phyloP scores from a whole-genome alignment of 2,888 invertebrate genomes.

The Eudasyphora cyanicolor region DNA sequence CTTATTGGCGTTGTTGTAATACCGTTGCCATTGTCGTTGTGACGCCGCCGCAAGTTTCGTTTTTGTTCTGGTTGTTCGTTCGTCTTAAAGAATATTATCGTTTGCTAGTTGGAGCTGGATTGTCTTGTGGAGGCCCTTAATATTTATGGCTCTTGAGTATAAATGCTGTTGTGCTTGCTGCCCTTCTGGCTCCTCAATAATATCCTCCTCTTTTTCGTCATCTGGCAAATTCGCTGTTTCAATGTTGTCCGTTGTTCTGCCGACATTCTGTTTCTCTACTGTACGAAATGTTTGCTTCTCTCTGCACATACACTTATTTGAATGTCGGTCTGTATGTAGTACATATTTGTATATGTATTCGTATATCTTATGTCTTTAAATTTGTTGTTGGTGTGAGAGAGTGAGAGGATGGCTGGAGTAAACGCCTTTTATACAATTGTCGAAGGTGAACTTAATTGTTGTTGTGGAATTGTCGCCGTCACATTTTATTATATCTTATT shows the following conservation, averaged over 20 bases:
- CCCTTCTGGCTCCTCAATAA: conserved; percentile 7
- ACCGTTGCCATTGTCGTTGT: conserved; percentile 54
- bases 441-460: too few relatives aligned
- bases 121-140: conserved; percentile 55
- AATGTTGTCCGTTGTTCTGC: too few relatives aligned
- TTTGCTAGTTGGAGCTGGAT: conserved; percentile 54
- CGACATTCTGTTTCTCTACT: too few relatives aligned
- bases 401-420: conserved; percentile 2
- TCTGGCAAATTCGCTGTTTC: too few relatives aligned
- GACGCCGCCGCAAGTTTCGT: conserved; percentile 67
- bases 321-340: background rate
- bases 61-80: conserved; percentile 53
- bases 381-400: conserved; percentile 26
- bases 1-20: conserved; percentile 31
- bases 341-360: conserved; percentile 4
- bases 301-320: background rate
- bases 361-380: background rate
- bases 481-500: too few relatives aligned
- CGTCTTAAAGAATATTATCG: conserved; percentile 53
- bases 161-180: conserved; percentile 16
- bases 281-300: too few relatives aligned
- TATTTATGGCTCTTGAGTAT: conserved; percentile 53
- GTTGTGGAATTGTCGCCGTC: background rate
- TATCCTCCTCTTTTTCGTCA: conserved; percentile 45
- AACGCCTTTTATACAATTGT: conserved; percentile 38